Conservation (phyloP, 2,113 vertebrate species). For the Neoarius graeffei region DNA sequence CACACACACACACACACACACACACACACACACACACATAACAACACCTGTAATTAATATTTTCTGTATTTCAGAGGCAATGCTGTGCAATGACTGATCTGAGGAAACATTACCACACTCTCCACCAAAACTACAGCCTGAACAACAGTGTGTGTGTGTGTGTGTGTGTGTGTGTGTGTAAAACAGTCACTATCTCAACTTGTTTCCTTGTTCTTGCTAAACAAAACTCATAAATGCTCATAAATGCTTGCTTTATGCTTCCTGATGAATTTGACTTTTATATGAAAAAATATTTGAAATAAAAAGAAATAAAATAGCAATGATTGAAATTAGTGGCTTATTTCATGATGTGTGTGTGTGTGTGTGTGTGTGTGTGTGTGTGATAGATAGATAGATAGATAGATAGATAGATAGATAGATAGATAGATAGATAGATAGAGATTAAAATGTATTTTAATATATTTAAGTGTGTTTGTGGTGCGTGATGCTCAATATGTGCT, state of each 20-base stretch:
- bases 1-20: neutral
- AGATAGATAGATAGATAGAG: neutral
- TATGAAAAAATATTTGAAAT: constrained; percentile 79
- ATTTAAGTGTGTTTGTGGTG: neutral
- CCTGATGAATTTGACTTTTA: constrained; percentile 75
- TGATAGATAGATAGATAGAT: neutral
- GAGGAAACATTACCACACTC: neutral
- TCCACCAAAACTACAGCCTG: constrained; percentile 13
- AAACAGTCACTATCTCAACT: neutral
- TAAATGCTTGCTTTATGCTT: neutral
- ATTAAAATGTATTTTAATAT: neutral
- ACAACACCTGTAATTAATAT: constrained; percentile 34
- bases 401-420: no score
- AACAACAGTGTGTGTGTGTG: constrained; percentile 32
- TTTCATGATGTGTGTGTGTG: constrained; percentile 37
- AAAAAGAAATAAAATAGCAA: constrained; percentile 77
- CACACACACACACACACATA: constrained; percentile 51
- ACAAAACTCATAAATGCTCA: constrained; percentile 62
- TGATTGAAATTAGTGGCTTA: constrained; percentile 72
- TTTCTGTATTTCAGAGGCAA: neutral
- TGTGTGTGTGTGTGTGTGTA: neutral
- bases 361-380: neutral
- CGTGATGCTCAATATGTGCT: neutral
- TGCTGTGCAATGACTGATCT: neutral
- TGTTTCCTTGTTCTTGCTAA: constrained; percentile 67